These are phyloP conservation scores for Megaptera novaeangliae DNA, from an alignment of 2,113 vertebrate species.

Conservation along the genomic window DNA sequence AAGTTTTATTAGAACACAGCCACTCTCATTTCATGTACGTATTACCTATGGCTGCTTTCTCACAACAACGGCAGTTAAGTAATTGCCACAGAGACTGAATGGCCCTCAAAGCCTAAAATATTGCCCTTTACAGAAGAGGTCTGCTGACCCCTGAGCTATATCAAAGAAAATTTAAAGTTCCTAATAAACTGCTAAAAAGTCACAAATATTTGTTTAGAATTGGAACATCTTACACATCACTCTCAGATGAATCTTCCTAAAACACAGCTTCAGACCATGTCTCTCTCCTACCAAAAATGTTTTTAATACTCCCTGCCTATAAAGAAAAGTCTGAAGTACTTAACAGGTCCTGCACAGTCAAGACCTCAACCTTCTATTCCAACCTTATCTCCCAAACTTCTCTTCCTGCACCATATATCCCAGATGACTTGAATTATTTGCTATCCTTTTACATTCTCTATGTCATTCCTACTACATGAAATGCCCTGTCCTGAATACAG, in stretches of 20 bases:
- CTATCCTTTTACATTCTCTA: background rate
- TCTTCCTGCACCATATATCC: background rate
- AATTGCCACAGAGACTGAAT: background rate
- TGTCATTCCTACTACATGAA: background rate
- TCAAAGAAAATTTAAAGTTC: constrained; percentile 4
- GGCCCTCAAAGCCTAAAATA: background rate
- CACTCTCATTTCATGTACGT: background rate
- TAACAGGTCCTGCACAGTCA: background rate
- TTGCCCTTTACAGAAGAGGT: background rate
- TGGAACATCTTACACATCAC: background rate
- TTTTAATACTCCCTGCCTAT: background rate
- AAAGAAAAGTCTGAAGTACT: background rate
- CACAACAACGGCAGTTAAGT: background rate
- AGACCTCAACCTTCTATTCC: background rate
- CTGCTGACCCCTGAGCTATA: background rate
- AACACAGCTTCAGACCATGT: background rate
- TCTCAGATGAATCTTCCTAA: background rate
- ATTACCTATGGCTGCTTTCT: background rate
- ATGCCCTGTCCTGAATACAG: background rate
- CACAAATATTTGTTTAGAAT: background rate
- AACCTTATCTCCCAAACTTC: background rate
- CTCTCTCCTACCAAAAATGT: background rate
- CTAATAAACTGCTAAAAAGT: background rate
- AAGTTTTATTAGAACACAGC: background rate
- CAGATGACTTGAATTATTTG: constrained; percentile 1